Evolutionary conservation across 2,113 vertebrate species (phyloP), one percentile per base, ranked within the genome.

Genomic region (Diphyllodes magnificus): DNA sequence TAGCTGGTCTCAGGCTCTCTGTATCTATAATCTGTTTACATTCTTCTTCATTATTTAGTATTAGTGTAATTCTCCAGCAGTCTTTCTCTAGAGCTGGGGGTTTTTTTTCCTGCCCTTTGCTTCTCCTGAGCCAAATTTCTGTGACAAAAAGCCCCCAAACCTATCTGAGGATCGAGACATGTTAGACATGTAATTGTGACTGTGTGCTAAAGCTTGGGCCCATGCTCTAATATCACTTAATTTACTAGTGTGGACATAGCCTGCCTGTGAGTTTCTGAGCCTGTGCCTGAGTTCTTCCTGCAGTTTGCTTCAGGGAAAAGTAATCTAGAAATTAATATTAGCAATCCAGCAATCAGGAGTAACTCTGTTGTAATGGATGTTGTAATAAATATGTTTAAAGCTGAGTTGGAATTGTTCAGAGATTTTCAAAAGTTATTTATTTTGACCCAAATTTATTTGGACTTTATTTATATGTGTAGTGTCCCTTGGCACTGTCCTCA

Each of bases 11-110:
- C 64, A 95, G 92, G 49, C 95, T 96, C 90, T 96, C 95, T 90
- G 81, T 98, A 94, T 98, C 94, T 93, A 91, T 97, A 97, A 98
- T 98, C 96, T 98, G 97, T 98, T 98, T 98, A 98, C 97, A 98
- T 98, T 98, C 97, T 97, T 98, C 92, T 93, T 97, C 91, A 71
- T 98, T 98, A 98, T 97, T 98, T 97, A 97, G 97, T 97, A 97
- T 96, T 95, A 97, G 96, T 95, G 93, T 92, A 96, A 96, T 96
- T 97, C 95, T 96, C 96, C 73, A 92, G 56, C 75, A 97, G 66
- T 96, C 95, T 93, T 95, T 95, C 90, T 95, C 82, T 64, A 69
- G 71, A 86, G 80, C 75, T 93, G 76, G 1, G 39, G 39, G 10
- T 0, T 37, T 51, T 77, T 77, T 96, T 49, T 92, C 77, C 65